Evolutionary conservation across 2,113 vertebrate genomes (phyloP).

Genomic region (Herpetotheres cachinnans): DNA sequence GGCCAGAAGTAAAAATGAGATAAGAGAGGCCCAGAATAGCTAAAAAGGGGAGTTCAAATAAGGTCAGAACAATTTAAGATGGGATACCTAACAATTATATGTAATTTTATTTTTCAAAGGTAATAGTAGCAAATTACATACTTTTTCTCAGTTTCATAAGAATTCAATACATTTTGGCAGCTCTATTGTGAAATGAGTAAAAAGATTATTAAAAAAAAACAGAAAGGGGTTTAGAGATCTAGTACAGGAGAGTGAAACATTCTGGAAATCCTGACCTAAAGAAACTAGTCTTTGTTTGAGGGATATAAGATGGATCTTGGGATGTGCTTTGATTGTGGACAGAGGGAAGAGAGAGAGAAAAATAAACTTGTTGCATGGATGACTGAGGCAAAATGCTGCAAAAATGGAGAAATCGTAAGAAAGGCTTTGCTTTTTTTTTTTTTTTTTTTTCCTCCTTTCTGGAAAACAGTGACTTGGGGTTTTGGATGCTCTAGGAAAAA

Average conservation of each 20-base stretch:
- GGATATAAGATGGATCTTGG: background rate
- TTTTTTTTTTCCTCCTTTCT: background rate
- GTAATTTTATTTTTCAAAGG: background rate
- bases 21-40: slow-evolving; percentile 63
- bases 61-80: slow-evolving; percentile 53
- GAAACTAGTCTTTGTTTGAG: background rate
- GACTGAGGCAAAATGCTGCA: background rate
- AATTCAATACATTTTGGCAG: background rate
- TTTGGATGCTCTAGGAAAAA: slow-evolving; percentile 34
- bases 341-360: background rate
- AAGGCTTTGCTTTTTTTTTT: background rate
- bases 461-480: background rate
- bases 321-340: background rate
- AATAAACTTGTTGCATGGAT: slow-evolving; percentile 1
- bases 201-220: background rate
- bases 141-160: background rate
- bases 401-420: background rate
- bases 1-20: slow-evolving; percentile 61
- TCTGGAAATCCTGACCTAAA: background rate
- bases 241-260: background rate
- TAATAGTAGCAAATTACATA: background rate
- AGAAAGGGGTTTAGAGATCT: background rate
- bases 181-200: background rate
- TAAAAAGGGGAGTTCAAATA: slow-evolving; percentile 62
- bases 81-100: background rate